Evolutionary conservation across 2,797 vertebrate species (phyloP).

Genomic region (Ceryle rudis): DNA sequence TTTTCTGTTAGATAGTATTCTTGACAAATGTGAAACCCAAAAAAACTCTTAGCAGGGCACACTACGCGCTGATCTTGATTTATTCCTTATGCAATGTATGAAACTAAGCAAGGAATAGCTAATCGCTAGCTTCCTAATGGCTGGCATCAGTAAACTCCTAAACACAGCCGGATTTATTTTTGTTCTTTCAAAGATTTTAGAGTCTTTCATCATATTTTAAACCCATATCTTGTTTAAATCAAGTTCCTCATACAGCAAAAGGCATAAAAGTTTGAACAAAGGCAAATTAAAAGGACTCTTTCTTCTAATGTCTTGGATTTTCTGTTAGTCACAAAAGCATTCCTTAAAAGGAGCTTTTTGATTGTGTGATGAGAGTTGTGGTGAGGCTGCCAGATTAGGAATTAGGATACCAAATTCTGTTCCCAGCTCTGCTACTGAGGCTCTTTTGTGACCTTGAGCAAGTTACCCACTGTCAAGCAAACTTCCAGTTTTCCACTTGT

Average conservation of each 20-base stretch:
- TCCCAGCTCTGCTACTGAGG: constrained; percentile 52
- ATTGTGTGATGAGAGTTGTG: constrained; percentile 59
- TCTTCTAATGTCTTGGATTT: constrained; percentile 43
- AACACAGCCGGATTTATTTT: neutral
- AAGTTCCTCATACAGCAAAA: neutral
- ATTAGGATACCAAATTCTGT: constrained; percentile 68
- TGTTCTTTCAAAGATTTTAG: neutral
- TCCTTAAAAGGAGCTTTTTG: constrained; percentile 72
- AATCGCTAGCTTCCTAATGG: neutral
- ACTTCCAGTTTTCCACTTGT: neutral
- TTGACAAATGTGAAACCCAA: neutral
- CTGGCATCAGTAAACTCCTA: neutral
- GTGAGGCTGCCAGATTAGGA: constrained; percentile 64
- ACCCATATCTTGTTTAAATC: neutral
- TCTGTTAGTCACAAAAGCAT: constrained; percentile 64
- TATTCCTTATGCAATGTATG: neutral
- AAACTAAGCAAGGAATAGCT: neutral
- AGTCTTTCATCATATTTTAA: neutral
- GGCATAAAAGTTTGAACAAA: neutral
- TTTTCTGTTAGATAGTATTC: neutral
- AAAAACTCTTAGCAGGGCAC: neutral
- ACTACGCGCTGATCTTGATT: neutral
- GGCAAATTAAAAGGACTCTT: constrained; percentile 17
- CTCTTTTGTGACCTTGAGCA: constrained; percentile 49
- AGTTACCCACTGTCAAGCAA: neutral